Base-by-base conservation (phyloP, 1,140 invertebrate species). In the Hylaeus volcanicus region DNA sequence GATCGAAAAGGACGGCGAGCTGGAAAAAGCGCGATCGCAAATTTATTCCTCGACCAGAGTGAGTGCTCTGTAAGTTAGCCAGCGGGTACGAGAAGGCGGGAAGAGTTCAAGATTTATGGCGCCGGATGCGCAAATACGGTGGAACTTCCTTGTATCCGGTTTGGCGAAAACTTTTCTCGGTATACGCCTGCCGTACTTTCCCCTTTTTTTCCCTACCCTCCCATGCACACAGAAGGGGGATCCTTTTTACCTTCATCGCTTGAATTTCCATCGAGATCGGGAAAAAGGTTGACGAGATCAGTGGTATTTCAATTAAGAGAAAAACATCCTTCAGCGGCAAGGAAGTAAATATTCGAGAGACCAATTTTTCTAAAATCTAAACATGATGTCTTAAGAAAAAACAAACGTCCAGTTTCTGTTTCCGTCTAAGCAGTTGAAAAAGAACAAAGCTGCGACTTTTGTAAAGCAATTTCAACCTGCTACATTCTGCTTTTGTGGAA, bases 61-160 rank as follows among this genome's bases (percentile, higher is more conserved):
- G 74, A 88, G 84, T 81, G 84, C 75, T 72, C 55, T 74, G 82
- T 84, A 88, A 88, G 76, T 88, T 90, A 88, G 89, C 89, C 85
- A 87, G 63, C 60, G 68, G 81, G 74, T 76, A 74, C 79, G 72
- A 84, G 86, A 79, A 84, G 87, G 86, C 87, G 87, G 88, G 88
- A 86, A 84, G 73, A 86, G 83, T 82, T 65, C 71, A 73, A 89
- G 88, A 90, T 90, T 90, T 90, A 90, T 90, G 74, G 81, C 72
- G 74, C 88, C 89, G 90, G 90, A 90, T 89, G 88, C 87, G 90
- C 90, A 86, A 90, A 90, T 90, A 90, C 89, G 90, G 88, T 90
- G 88, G 87, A 90, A 90, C 89, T 90, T 90, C 83, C 88, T 84
- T 74, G 87, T 85, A 90, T 90, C 90, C 90, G 90, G 88, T 85